phyloP scores from a whole-genome alignment of 2,113 vertebrate species.

The Lamprotornis superbus region DNA sequence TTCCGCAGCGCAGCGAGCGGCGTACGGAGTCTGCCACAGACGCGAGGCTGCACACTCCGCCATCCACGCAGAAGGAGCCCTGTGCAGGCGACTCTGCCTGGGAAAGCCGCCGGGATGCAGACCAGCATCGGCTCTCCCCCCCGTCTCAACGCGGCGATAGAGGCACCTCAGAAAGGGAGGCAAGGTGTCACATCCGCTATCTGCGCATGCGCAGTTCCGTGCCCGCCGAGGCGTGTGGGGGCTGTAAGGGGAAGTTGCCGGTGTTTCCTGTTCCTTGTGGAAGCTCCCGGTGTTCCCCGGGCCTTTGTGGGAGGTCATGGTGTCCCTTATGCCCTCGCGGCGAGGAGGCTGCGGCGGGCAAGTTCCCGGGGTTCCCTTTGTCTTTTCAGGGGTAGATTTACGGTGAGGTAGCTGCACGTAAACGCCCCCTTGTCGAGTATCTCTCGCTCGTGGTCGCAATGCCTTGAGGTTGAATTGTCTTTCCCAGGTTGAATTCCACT shows the following conservation, averaged over 20 bases:
- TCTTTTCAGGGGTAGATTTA: accelerated
- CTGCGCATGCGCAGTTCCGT: accelerated
- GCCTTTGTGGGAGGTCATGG: accelerated
- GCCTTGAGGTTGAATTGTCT: not conserved
- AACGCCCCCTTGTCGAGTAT: accelerated
- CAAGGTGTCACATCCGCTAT: accelerated
- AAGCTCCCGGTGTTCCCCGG: accelerated
- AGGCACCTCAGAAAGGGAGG: accelerated
- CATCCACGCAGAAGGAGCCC: accelerated
- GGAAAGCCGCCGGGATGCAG: accelerated
- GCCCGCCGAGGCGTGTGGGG: accelerated
- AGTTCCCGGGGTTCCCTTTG: not conserved
- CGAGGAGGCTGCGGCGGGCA: not conserved
- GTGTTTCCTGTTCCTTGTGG: not conserved
- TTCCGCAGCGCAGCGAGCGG: too few relatives aligned
- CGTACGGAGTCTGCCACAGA: not conserved
- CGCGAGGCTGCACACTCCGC: accelerated
- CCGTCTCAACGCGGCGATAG: not conserved
- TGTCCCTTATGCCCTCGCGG: accelerated
- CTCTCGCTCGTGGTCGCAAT: accelerated
- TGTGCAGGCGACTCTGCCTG: accelerated
- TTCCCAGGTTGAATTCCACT: not conserved
- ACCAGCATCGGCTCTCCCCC: accelerated
- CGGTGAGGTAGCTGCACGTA: not conserved
- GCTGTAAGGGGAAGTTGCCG: accelerated